Evolutionary conservation across 2,113 vertebrate species (phyloP).

Genomic region (Chaetodon trifascialis): DNA sequence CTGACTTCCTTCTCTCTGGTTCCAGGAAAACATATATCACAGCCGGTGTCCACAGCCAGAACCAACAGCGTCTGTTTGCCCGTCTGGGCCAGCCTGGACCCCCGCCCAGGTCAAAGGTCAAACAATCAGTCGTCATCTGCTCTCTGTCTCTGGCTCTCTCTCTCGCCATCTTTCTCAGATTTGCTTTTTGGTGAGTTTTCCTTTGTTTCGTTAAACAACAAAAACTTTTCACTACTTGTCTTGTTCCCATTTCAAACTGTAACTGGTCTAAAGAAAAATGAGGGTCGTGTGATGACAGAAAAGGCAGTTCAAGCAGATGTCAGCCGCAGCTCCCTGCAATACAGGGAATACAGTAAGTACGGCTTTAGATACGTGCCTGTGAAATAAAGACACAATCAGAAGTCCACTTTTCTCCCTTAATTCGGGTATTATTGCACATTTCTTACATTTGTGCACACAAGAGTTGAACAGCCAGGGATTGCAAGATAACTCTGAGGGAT

Average conservation of each 20-base stretch:
- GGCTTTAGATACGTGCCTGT: not conserved
- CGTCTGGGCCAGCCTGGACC: conserved; percentile 58
- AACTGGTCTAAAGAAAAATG: not conserved
- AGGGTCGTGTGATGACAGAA: conserved; percentile 2
- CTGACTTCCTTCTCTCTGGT: conserved; percentile 60
- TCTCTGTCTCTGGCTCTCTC: not conserved
- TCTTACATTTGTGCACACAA: not conserved
- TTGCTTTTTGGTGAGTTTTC: not conserved
- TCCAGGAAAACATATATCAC: conserved; percentile 73
- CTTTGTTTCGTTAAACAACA: not conserved
- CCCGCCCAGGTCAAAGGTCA: conserved; percentile 67
- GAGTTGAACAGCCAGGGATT: no score
- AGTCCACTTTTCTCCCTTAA: not conserved
- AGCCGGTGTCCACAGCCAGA: conserved; percentile 61
- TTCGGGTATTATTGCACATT: not conserved
- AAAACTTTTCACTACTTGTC: not conserved
- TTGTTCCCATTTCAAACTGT: not conserved
- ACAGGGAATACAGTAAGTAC: not conserved
- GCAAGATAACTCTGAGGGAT: no score
- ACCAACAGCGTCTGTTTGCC: conserved; percentile 67
- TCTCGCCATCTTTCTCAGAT: not conserved
- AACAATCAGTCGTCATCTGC: conserved; percentile 34
- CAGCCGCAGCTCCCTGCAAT: not conserved
- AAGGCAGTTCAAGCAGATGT: not conserved
- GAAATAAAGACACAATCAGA: not conserved